Evolutionary conservation across 2,888 invertebrate species (phyloP).

Genomic region (Ceramica pisi): DNA sequence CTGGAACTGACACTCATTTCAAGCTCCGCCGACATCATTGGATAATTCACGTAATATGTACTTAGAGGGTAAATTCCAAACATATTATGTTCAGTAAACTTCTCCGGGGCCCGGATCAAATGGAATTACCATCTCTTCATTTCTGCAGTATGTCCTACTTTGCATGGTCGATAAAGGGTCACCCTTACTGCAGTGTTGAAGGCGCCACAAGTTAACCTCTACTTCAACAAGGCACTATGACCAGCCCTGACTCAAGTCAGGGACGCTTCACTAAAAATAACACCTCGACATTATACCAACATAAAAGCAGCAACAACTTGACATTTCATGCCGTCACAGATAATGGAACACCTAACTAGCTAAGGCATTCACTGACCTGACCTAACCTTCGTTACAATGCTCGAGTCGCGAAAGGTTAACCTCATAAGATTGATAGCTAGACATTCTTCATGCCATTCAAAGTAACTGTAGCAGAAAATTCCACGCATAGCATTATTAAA

Average conservation of each 20-base stretch:
- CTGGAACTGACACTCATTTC: constrained; percentile 57
- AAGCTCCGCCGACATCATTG: constrained; percentile 47
- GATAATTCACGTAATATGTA: constrained; percentile 48
- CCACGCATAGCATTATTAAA: constrained; percentile 24
- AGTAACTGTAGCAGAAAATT: constrained; percentile 47
- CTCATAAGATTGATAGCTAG: constrained; percentile 51
- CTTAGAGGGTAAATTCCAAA: constrained; percentile 46
- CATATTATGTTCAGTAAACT: constrained; percentile 42
- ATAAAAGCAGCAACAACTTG: constrained; percentile 64
- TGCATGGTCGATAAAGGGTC: constrained; percentile 24
- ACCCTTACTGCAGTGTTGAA: constrained; percentile 34
- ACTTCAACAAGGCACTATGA: constrained; percentile 32
- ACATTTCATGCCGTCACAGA: constrained; percentile 71
- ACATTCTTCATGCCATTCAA: constrained; percentile 41
- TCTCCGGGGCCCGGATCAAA: constrained; percentile 18
- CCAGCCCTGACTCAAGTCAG: constrained; percentile 41
- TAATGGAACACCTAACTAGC: constrained; percentile 63
- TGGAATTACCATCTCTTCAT: constrained; percentile 26
- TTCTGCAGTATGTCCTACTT: constrained; percentile 20
- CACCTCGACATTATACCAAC: constrained; percentile 67
- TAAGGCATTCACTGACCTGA: constrained; percentile 52
- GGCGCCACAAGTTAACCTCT: constrained; percentile 44
- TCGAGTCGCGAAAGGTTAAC: constrained; percentile 49
- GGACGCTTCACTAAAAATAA: constrained; percentile 68
- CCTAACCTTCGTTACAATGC: constrained; percentile 46